Conservation (phyloP, 2,797 vertebrate species). For the Cirrhinus mrigala region DNA sequence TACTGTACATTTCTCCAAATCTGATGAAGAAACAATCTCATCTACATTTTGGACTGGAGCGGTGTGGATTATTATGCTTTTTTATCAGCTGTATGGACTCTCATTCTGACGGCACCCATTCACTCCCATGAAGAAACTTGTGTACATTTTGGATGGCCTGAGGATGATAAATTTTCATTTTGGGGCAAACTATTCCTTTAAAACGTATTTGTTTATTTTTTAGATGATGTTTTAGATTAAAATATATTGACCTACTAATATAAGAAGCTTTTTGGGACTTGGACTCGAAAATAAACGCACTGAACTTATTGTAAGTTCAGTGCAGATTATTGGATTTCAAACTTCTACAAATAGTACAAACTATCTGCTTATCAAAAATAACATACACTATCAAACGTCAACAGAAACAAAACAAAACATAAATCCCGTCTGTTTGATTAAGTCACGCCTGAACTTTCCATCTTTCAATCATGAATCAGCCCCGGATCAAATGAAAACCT, state of each 20-base stretch:
- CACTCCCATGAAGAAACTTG: background rate
- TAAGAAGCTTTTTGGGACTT: background rate
- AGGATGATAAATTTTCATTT: background rate
- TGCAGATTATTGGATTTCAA: background rate
- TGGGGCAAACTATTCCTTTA: background rate
- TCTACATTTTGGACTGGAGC: too few species aligned
- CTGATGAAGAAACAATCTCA: too few species aligned
- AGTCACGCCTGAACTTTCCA: background rate
- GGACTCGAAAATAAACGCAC: background rate
- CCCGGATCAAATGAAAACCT: slow-evolving; percentile 31
- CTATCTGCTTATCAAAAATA: background rate
- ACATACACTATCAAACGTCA: background rate
- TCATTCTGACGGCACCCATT: too few species aligned
- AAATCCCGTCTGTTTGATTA: background rate
- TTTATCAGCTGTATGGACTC: too few species aligned
- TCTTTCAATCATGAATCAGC: slow-evolving; percentile 21
- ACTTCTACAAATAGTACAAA: background rate
- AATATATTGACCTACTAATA: background rate
- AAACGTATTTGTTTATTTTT: background rate
- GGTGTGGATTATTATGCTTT: too few species aligned
- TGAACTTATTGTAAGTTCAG: background rate
- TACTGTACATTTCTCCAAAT: background rate
- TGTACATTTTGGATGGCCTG: background rate
- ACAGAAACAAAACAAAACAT: background rate
- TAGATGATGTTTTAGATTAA: background rate